phyloP scores from a whole-genome alignment of 30 jellyfish, hydroid and myxozoan species.

The Aurelia aurita region DNA sequence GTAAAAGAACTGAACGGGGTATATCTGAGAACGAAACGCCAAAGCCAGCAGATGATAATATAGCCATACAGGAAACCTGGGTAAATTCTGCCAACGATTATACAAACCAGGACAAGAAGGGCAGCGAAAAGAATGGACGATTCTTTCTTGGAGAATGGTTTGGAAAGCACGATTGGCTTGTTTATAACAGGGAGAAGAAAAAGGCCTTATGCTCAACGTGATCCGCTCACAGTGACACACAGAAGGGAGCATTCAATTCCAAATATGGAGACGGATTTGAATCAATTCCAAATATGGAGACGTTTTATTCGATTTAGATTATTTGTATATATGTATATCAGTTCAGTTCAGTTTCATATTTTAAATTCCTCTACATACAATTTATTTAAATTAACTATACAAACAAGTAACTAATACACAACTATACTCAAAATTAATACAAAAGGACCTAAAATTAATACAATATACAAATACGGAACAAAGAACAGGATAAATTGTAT shows the following conservation, averaged over 20 bases:
- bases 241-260: conserved; percentile 31
- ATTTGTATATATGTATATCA: too few species aligned
- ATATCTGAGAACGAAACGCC: conserved; percentile 5
- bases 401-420: too few species aligned
- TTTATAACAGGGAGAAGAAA: conserved; percentile 42
- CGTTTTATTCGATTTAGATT: too few species aligned
- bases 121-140: conserved; percentile 22
- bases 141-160: conserved; percentile 45
- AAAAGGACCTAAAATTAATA: too few species aligned
- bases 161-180: conserved; percentile 42
- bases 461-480: too few species aligned
- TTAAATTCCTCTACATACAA: too few species aligned
- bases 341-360: too few species aligned
- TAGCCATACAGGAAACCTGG: conserved; percentile 28
- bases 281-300: too few species aligned
- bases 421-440: too few species aligned
- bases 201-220: conserved; percentile 49
- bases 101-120: conserved; percentile 18
- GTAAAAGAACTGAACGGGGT: conserved; percentile 24
- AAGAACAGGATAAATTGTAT: too few species aligned
- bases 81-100: conserved; percentile 40
- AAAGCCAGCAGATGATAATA: background rate
- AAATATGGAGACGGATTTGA: conserved; percentile 36
- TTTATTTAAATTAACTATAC: too few species aligned
- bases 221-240: conserved; percentile 32